phyloP scores from a whole-genome alignment of 2,113 vertebrate genomes.

The Struthidea cinerea region DNA sequence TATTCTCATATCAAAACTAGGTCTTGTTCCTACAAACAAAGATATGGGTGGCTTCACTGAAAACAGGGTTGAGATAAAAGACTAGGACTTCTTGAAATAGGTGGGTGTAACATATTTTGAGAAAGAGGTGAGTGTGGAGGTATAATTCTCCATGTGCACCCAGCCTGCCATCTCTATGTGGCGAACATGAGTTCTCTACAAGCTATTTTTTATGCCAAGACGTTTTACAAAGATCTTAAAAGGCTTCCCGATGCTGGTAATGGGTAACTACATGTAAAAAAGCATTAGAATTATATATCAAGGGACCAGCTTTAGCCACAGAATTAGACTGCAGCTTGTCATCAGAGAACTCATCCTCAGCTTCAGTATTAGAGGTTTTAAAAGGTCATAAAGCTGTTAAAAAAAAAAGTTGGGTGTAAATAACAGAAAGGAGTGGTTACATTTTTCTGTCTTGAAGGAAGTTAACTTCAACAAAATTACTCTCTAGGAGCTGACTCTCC shows the following conservation, averaged over 20 bases:
- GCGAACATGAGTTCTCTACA: neutral
- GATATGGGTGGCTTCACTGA: neutral
- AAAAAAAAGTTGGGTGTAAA: neutral
- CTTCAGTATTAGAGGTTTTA: neutral
- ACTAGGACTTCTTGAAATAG: neutral
- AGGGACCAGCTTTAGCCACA: neutral
- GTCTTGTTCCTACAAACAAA: neutral
- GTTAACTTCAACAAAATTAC: neutral
- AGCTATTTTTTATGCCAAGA: neutral
- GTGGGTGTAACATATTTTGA: neutral
- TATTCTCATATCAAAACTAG: neutral
- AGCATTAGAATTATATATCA: neutral
- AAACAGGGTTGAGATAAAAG: neutral
- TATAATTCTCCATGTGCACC: neutral
- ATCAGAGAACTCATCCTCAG: neutral
- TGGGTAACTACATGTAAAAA: neutral
- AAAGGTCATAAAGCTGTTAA: neutral
- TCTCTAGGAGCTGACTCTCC: neutral
- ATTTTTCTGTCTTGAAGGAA: neutral
- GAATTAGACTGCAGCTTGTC: neutral
- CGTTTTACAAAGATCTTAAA: neutral
- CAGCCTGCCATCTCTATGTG: neutral
- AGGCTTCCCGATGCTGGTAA: neutral
- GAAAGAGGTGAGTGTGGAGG: neutral
- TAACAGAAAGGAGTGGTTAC: neutral